These are phyloP conservation scores for Mustela nigripes DNA, from an alignment of 2,113 vertebrate genomes.

Conservation along the genomic window DNA sequence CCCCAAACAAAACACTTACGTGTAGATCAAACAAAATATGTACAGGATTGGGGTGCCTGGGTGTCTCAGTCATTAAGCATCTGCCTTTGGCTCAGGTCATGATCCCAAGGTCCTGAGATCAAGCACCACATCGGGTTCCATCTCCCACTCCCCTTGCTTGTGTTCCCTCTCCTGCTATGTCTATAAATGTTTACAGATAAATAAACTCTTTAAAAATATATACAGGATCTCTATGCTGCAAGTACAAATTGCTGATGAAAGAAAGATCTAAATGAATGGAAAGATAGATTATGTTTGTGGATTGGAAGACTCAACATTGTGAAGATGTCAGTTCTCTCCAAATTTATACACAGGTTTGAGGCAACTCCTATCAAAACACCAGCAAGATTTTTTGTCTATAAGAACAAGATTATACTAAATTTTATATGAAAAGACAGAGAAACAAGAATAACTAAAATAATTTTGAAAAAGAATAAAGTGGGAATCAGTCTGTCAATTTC, in stretches of 20 bases:
- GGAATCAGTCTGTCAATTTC: neutral
- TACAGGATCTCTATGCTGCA: neutral
- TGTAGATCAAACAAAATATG: neutral
- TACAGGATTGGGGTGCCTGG: neutral
- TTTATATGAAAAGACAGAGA: neutral
- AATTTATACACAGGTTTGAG: neutral
- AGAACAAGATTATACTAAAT: neutral
- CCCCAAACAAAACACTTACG: no score
- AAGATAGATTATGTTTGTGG: neutral
- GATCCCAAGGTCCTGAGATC: no score
- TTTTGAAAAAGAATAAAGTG: neutral
- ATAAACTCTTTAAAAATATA: neutral
- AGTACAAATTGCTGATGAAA: neutral
- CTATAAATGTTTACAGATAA: no score
- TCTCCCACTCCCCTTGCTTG: no score
- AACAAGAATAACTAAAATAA: neutral
- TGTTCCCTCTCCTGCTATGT: no score
- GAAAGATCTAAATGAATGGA: neutral
- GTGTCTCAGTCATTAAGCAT: no score
- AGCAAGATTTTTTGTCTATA: neutral
- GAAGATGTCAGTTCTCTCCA: neutral
- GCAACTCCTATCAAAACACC: neutral
- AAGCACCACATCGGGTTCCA: no score
- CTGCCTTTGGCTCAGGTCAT: no score
- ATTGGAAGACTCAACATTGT: neutral